Evolutionary conservation across 2,113 vertebrate species (phyloP), one percentile per base, ranked within the genome.

Genomic region (Zeus faber): DNA sequence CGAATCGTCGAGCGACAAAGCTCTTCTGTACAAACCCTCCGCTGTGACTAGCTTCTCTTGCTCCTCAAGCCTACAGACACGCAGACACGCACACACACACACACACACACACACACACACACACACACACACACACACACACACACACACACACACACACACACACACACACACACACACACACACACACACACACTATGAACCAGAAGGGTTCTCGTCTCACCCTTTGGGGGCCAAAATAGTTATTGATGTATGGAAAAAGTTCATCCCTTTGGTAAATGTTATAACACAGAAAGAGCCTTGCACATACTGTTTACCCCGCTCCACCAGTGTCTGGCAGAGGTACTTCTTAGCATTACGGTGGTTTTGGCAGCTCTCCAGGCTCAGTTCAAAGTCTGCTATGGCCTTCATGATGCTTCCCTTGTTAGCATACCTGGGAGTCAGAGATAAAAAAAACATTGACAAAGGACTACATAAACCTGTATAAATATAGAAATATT

Each of bases 281-380:
- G n/a, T n/a, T n/a, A n/a, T n/a, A n/a, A n/a, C n/a, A 29, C 27
- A 29, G 27, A 29, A 4, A 29, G 27, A 29, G 27, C 9, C 4
- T 4, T 29, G 27, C 8, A 87, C 95, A 93, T 88, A 99, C 97
- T 97, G 95, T 69, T 92, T 89, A 41, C 96, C 97, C 85, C 95
- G 87, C 77, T 99, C 96, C 67, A 98, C 95, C 17, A 99, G 90
- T 0, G 96, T 99, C 82, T 99, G 97, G 69, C 96, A 96, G 35
- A 99, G 92, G 58, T 99, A 99, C 75, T 98, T 98, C 76, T 92
- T 94, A 24, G 97, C 96, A 17, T 99, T 99, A 58, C 95, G 92
- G 40, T 99, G 97, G 2, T 93, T 93, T 25, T 96, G 94, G 66
- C 94, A 97, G 74, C 82, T 92, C 74, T 95, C 88, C 76, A 99